phyloP scores from a whole-genome alignment of 2,113 vertebrate genomes.

The Scatophagus argus region DNA sequence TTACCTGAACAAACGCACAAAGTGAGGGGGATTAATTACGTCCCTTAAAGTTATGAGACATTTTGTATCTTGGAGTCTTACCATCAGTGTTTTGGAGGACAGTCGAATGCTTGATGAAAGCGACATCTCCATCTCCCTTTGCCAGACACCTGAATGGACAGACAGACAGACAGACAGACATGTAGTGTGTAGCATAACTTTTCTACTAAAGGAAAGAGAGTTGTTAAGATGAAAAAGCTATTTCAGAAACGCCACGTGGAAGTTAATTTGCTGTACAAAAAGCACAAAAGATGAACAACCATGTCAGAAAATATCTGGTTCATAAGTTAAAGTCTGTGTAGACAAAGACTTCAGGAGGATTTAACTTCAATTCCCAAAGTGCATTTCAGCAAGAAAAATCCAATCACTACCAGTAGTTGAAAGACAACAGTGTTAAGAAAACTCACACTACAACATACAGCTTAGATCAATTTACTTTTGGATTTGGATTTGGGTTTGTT shows the following conservation, averaged over 20 bases:
- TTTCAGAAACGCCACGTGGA: too few relatives aligned
- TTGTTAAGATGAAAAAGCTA: neutral
- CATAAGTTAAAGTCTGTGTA: neutral
- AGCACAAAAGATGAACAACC: neutral
- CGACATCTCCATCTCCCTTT: conserved; percentile 88
- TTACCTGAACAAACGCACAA: conserved; percentile 81
- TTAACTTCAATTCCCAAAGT: neutral
- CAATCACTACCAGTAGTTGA: too few relatives aligned
- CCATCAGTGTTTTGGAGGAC: conserved; percentile 93
- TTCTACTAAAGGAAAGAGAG: neutral
- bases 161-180: neutral
- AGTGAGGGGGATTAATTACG: neutral
- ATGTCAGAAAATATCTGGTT: neutral
- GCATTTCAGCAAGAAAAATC: neutral
- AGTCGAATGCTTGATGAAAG: conserved; percentile 94
- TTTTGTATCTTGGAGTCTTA: conserved; percentile 54
- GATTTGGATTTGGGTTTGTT: too few relatives aligned
- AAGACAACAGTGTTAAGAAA: too few relatives aligned
- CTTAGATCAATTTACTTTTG: too few relatives aligned
- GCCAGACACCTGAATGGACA: conserved; percentile 87
- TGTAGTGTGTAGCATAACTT: too few relatives aligned
- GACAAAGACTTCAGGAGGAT: neutral
- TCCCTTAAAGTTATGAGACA: rapidly evolving
- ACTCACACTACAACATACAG: too few relatives aligned
- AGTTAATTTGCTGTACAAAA: too few relatives aligned